These are phyloP conservation scores for Anser brachyrhynchus DNA, from an alignment of 2,113 vertebrate genomes.

Conservation along the genomic window DNA sequence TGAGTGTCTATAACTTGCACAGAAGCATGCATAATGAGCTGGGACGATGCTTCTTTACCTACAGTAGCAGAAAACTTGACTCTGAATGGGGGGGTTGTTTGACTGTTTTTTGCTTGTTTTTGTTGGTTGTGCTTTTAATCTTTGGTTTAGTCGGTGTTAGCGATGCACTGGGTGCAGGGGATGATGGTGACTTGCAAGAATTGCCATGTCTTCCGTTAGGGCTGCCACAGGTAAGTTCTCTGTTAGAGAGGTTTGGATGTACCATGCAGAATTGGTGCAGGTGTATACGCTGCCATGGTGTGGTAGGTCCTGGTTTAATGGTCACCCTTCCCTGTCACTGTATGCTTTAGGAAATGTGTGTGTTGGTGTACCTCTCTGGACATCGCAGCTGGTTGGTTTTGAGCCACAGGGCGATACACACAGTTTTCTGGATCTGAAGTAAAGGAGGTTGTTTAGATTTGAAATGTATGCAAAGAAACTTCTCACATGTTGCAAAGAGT, in stretches of 20 bases:
- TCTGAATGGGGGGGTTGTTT: not conserved
- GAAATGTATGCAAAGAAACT: not conserved
- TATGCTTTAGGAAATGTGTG: not conserved
- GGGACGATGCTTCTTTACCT: not conserved
- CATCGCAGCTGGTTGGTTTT: rapidly evolving
- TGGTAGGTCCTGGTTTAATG: not conserved
- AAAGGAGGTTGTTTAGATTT: not conserved
- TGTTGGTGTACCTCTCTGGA: rapidly evolving
- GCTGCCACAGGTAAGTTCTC: not conserved
- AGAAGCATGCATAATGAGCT: not conserved
- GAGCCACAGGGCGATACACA: not conserved
- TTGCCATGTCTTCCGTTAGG: rapidly evolving
- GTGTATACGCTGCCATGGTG: rapidly evolving
- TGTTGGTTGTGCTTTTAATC: not conserved
- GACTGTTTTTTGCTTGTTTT: not conserved
- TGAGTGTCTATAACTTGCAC: not conserved
- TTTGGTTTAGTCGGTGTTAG: not conserved
- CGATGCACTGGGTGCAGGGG: not conserved
- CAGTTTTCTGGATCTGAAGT: not conserved
- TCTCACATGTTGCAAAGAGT: not conserved
- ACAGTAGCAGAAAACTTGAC: not conserved
- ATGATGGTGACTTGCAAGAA: not conserved
- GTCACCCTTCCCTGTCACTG: not conserved
- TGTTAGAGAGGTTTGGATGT: not conserved
- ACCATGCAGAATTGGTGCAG: not conserved